A percentile compares a stretch with the other conserved stretches of the same genome.
phyloP scores from a whole-genome alignment of 2,888 invertebrate species.

The Margaritifera margaritifera region DNA sequence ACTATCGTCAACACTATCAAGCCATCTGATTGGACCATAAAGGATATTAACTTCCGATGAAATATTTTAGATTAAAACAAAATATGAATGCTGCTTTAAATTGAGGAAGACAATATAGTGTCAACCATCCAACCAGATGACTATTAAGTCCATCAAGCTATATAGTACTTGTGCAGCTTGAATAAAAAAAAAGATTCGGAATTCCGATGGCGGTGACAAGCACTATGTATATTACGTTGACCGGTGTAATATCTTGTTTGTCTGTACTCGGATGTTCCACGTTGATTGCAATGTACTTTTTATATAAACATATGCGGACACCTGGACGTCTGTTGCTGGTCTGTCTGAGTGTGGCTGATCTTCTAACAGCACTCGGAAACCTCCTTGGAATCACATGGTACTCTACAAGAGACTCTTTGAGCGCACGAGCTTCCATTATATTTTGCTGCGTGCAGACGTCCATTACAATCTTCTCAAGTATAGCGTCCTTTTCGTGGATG shows the following conservation, averaged over 20 bases:
- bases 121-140: too few relatives aligned
- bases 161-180: too few relatives aligned
- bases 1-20: too few relatives aligned
- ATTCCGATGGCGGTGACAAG: too few relatives aligned
- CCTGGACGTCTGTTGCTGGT: slow-evolving; percentile 33
- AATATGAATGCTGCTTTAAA: too few relatives aligned
- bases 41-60: too few relatives aligned
- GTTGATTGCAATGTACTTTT: slow-evolving; percentile 27
- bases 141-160: too few relatives aligned
- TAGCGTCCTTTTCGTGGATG: slow-evolving; percentile 53
- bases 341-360: slow-evolving; percentile 37
- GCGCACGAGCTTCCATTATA: slow-evolving; percentile 18
- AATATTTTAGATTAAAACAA: too few relatives aligned
- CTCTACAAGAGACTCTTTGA: slow-evolving; percentile 3
- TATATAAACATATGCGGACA: slow-evolving; percentile 24
- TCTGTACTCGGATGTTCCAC: slow-evolving; percentile 38
- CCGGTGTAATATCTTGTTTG: slow-evolving; percentile 27
- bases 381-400: slow-evolving; percentile 43
- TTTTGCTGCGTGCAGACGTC: slow-evolving; percentile 44
- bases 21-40: too few relatives aligned
- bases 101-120: too few relatives aligned
- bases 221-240: slow-evolving; percentile 6
- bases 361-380: slow-evolving; percentile 43
- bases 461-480: slow-evolving; percentile 53
- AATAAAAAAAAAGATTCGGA: too few relatives aligned